These are phyloP conservation scores for Oasisia sp. DNA, from an alignment of 2,888 invertebrate genomes.

Conservation along the genomic window DNA sequence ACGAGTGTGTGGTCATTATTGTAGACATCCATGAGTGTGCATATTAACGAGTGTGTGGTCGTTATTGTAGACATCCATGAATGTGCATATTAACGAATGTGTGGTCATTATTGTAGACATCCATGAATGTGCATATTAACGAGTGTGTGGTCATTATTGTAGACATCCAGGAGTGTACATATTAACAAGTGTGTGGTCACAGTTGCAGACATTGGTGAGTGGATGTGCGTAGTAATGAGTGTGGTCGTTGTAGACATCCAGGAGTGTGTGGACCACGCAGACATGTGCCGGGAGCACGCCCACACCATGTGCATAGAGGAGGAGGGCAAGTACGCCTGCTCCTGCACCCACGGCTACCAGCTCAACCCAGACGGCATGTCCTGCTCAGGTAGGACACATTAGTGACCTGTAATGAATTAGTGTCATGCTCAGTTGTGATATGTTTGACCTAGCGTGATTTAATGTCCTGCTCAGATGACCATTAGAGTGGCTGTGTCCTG, in stretches of 20 bases:
- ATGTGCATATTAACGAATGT: no score
- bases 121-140: neutral
- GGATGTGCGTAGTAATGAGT: no score
- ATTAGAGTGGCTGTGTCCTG: neutral
- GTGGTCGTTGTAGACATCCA: neutral
- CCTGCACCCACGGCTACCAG: neutral
- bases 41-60: no score
- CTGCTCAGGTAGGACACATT: neutral
- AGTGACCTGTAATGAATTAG: neutral
- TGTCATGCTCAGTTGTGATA: neutral
- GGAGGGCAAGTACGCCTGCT: neutral
- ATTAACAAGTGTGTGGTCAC: neutral
- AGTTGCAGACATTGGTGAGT: neutral
- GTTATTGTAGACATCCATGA: no score
- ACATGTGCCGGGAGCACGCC: neutral
- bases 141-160: neutral
- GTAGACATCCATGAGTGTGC: no score
- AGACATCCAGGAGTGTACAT: neutral
- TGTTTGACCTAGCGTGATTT: neutral
- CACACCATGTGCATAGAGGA: neutral
- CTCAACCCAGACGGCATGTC: neutral
- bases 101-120: no score
- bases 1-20: no score
- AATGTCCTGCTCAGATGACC: neutral
- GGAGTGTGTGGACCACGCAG: neutral